Evolutionary conservation across 1,140 invertebrate genomes (phyloP), one percentile per base, ranked within the genome.

Genomic region (Epicauta chinensis): DNA sequence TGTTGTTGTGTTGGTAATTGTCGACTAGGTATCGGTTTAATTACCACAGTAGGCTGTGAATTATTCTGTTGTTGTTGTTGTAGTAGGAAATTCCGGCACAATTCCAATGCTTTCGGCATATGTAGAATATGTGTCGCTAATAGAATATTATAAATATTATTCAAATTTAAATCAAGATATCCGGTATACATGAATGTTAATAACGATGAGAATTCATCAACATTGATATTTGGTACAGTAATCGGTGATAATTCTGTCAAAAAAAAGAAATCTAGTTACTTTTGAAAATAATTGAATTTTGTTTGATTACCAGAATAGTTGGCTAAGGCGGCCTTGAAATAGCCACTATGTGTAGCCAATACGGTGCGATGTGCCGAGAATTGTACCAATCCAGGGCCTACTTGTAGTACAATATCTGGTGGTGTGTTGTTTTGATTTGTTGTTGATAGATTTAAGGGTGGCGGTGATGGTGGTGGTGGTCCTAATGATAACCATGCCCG

Each of bases 141-240:
- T 2, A 87, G 64, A 7, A 87, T 81, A 51, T 80, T 82, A 69
- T 87, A 87, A 40, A 87, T 83, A 66, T 87, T 87, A 16, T 80
- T 78, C 13, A 81, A 68, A 17, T 77, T 85, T 14, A 88, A 70
- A 56, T 86, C 83, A 46, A 88, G 66, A 41, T 79, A 81, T 1
- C 85, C 85, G 2, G 84, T 86, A 69, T 87, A 87, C 83, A 88
- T 87, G 66, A 84, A 87, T 7, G 83, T 81, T 1, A 88, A 71
- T 2, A 89, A 63, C 0, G 82, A 81, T 1, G 81, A 81, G 61
- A 88, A 89, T 36, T 83, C 81, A 51, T 86, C 82, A 1, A 82
- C 77, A 2, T 72, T 78, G 0, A 84, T 72, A 60, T 79, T 80
- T 16, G 79, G 76, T 23, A 82, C 70, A 36, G 71, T 66, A 7